Conservation (phyloP, 2,888 invertebrate genomes). For the Erebia epiphron region DNA sequence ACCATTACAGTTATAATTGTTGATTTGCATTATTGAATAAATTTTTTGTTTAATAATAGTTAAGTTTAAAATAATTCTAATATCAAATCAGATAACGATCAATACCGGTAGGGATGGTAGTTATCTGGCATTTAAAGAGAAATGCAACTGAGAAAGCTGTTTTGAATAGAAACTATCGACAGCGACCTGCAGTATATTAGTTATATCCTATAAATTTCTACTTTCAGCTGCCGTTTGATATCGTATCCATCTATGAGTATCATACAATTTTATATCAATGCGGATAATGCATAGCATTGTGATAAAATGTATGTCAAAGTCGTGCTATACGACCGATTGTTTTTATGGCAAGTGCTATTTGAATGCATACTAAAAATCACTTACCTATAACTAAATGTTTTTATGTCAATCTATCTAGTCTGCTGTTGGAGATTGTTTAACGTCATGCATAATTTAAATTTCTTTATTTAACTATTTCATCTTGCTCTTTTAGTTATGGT, state of each 20-base stretch:
- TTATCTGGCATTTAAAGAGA: slow-evolving; percentile 56
- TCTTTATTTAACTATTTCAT: slow-evolving; percentile 6
- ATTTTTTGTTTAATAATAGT: background rate
- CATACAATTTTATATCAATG: slow-evolving; percentile 18
- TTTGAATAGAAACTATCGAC: slow-evolving; percentile 73
- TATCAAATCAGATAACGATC: slow-evolving; percentile 10
- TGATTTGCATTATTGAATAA: too few relatives aligned
- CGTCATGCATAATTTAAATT: slow-evolving; percentile 8
- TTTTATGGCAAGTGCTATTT: slow-evolving; percentile 15
- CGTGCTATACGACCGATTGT: slow-evolving; percentile 14
- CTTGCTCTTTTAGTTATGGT: background rate
- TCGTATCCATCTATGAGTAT: slow-evolving; percentile 28
- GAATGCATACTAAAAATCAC: background rate
- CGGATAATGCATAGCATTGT: slow-evolving; percentile 18
- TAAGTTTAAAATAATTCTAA: slow-evolving; percentile 5
- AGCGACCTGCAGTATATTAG: slow-evolving; percentile 64
- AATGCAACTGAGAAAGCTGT: slow-evolving; percentile 71
- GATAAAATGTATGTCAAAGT: slow-evolving; percentile 22
- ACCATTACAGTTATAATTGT: too few relatives aligned
- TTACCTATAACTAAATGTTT: slow-evolving; percentile 12
- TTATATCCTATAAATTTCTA: slow-evolving; percentile 63
- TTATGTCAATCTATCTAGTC: background rate
- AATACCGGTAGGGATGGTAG: slow-evolving; percentile 38
- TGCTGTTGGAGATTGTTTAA: slow-evolving; percentile 1
- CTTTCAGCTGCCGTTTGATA: slow-evolving; percentile 51